Evolutionary conservation across 2,888 invertebrate species (phyloP).

Genomic region (Drosophila kuntzei): DNA sequence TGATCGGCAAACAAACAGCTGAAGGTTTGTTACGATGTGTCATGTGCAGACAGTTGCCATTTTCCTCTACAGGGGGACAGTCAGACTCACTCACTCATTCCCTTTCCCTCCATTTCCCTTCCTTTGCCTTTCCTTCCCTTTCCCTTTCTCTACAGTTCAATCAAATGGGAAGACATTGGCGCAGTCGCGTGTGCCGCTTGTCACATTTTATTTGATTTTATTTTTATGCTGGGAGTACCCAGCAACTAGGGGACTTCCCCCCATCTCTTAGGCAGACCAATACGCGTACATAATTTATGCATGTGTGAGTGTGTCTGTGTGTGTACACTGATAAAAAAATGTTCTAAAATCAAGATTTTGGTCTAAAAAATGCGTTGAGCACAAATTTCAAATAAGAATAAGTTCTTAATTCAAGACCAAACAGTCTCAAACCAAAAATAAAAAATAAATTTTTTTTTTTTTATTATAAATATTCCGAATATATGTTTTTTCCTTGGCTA

Average conservation of each 20-base stretch:
- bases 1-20: slow-evolving; percentile 47
- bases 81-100: neutral
- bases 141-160: slow-evolving; percentile 5
- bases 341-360: too few species aligned
- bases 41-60: slow-evolving; percentile 18
- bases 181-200: slow-evolving; percentile 49
- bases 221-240: slow-evolving; percentile 38
- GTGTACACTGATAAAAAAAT: too few species aligned
- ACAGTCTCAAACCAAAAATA: too few species aligned
- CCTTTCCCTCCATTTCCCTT: too few species aligned
- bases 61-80: too few species aligned
- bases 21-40: slow-evolving; percentile 23
- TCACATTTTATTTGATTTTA: slow-evolving; percentile 65
- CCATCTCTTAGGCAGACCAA: slow-evolving; percentile 14
- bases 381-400: too few species aligned
- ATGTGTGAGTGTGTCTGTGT: slow-evolving; percentile 23
- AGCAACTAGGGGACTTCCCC: slow-evolving; percentile 1
- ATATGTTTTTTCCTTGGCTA: too few species aligned
- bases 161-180: slow-evolving; percentile 52
- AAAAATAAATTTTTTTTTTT: too few species aligned
- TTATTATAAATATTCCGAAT: too few species aligned
- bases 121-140: too few species aligned
- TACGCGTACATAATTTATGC: slow-evolving; percentile 44
- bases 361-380: too few species aligned
- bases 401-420: too few species aligned